Evolutionary conservation across 2,888 invertebrate genomes (phyloP), one percentile per base, ranked within the genome.

Genomic region (Dryomyza anilis): DNA sequence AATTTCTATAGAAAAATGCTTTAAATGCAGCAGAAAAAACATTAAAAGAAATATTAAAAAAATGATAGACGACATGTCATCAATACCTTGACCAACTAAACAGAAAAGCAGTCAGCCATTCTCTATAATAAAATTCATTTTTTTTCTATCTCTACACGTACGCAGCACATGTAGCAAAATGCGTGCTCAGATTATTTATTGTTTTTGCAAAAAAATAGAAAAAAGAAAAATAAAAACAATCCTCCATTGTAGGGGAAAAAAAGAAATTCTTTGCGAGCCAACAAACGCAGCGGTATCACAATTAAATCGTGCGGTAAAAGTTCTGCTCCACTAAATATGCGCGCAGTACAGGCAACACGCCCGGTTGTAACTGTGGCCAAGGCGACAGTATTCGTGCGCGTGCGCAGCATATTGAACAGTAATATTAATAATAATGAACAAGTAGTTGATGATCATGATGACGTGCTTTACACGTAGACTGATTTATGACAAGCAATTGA

Each of bases 111-210:
- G 19, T 14, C 19, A 7, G 14, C 12, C 7, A 2, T 2, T 36
- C 23, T 56, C 21, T n/a, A n/a, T n/a, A n/a, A n/a, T n/a, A n/a
- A n/a, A n/a, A n/a, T n/a, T n/a, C n/a, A 23, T 56, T 56, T 36
- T 33, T 21, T 12, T 36, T 36, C 16, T 30, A 6, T 53, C n/a
- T n/a, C n/a, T n/a, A n/a, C n/a, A n/a, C n/a, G n/a, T 10, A 19
- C 7, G 19, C 53, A 2, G 21, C 48, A 21, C 43, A 43, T 43
- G 43, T 43, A n/a, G 16, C 16, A 6, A 4, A 43, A 52, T 33
- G 55, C 55, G 55, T 55, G 36, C 36, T 36, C 36, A 36, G 55
- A 36, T 55, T 55, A 33, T 55, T 33, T 53, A 53, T 30, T 29
- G 33, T 55, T 12, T 33, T 55, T 33, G 55, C 21, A 39, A 36